These are phyloP conservation scores for Netelia melanura DNA, from an alignment of 2,888 invertebrate genomes.

Conservation along the genomic window DNA sequence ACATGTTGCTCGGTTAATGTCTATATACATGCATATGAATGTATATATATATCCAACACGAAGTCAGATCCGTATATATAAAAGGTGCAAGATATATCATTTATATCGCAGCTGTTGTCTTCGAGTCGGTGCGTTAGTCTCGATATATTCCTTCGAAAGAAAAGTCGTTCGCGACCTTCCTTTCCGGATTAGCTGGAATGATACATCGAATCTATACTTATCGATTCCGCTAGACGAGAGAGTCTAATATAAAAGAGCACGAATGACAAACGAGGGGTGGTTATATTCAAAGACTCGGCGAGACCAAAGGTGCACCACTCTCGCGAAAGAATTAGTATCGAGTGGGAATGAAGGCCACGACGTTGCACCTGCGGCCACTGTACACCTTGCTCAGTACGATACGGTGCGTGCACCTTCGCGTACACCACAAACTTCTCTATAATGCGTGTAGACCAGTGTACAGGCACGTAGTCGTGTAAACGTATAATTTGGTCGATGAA, in stretches of 20 bases:
- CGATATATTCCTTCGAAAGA: constrained; percentile 56
- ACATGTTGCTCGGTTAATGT: not conserved
- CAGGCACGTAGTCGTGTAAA: constrained; percentile 13
- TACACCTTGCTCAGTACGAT: constrained; percentile 66
- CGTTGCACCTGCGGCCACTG: constrained; percentile 67
- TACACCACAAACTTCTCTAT: constrained; percentile 37
- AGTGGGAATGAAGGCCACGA: constrained; percentile 81
- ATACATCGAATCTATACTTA: not conserved
- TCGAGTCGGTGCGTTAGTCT: constrained; percentile 53
- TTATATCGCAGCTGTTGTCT: constrained; percentile 16
- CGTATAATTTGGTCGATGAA: constrained; percentile 22
- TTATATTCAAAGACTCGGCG: constrained; percentile 32
- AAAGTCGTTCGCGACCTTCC: constrained; percentile 70
- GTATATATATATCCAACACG: not conserved
- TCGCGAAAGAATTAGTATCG: constrained; percentile 35
- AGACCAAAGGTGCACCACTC: constrained; percentile 65
- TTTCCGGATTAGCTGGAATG: constrained; percentile 68
- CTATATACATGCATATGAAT: not conserved
- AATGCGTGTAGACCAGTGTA: constrained; percentile 47
- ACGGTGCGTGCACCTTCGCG: constrained; percentile 58
- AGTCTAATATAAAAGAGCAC: constrained; percentile 20
- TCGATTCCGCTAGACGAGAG: not conserved
- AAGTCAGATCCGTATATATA: not conserved
- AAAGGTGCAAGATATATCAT: not conserved
- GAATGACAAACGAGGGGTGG: constrained; percentile 29